A percentile compares a stretch with the other conserved stretches of the same genome.
phyloP scores from a whole-genome alignment of 2,113 vertebrate genomes.

The Crotalus horridus region DNA sequence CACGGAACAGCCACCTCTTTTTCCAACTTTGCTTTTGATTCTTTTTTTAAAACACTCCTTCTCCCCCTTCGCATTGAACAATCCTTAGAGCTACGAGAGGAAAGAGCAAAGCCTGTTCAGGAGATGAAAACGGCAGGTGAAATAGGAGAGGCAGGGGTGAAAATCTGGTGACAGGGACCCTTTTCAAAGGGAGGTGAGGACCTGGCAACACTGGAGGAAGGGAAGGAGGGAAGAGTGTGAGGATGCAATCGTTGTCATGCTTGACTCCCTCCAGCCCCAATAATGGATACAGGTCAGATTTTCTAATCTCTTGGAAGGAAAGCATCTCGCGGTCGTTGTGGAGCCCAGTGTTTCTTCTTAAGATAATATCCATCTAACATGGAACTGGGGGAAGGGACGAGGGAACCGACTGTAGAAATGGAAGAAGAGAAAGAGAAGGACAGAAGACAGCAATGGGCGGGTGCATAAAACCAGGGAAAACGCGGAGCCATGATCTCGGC shows the following conservation, averaged over 20 bases:
- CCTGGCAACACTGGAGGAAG: background rate
- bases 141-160: background rate
- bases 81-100: background rate
- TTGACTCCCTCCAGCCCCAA: background rate
- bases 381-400: background rate
- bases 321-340: background rate
- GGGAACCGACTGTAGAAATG: background rate
- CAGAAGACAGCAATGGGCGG: background rate
- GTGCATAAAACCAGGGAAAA: background rate
- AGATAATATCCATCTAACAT: background rate
- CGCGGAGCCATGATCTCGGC: background rate
- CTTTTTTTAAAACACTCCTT: background rate
- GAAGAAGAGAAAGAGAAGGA: background rate
- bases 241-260: background rate
- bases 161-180: background rate
- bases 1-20: background rate
- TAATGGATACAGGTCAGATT: background rate
- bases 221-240: background rate
- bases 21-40: background rate
- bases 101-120: too few species aligned
- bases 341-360: background rate
- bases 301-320: background rate
- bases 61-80: background rate
- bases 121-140: background rate
- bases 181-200: background rate